Base-by-base conservation (phyloP, 2,797 vertebrate genomes). In the Hoplostethus atlanticus region DNA sequence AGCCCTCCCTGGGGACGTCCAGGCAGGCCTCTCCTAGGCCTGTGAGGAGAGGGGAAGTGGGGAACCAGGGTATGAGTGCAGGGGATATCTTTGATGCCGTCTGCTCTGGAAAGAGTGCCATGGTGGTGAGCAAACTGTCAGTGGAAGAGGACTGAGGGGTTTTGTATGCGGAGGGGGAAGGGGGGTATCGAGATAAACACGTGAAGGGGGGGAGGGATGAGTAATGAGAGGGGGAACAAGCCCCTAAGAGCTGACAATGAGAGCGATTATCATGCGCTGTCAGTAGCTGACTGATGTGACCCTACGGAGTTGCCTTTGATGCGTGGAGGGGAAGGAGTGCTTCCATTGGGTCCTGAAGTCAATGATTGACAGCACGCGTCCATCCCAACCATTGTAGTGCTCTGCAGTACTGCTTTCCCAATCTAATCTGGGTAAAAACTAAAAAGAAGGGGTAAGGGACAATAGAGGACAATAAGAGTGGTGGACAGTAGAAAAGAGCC, bases 21-120 rank as follows among this genome's bases (percentile, higher is more conserved):
- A 77, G 51, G 25, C 76, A 61, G 73, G 46, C 69, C 62, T 77
- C 77, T 55, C 56, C 71, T 63, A 59, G 38, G 64, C 73, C 71
- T 54, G 72, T 44, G 17, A 58, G n/a, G 3, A 65, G 17, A 30
- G 47, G n/a, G 46, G 73, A 57, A 0, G 8, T 72, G 42, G 71
- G 28, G 6, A 77, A 12, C 59, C 67, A 48, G 65, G 54, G 16
- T 44, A 90, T 92, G 60, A 87, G 77, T 68, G 83, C 78, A n/a
- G 84, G 65, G 71, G 70, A 95, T 65, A 93, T 98, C 73, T 98
- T 95, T 36, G 91, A 95, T 63, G 96, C 96, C 12, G 82, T 98
- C 80, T 64, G 59, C 70, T 90, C 86, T 15, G 96, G 93, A 78
- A 95, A 91, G 79, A 93, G 86, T 38, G 95, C 96, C n/a, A 86